Percentiles rank a stretch among this genome's conserved stretches.
These are phyloP conservation scores for Gari tellinella DNA, from an alignment of 2,888 invertebrate species.

Conservation along the genomic window DNA sequence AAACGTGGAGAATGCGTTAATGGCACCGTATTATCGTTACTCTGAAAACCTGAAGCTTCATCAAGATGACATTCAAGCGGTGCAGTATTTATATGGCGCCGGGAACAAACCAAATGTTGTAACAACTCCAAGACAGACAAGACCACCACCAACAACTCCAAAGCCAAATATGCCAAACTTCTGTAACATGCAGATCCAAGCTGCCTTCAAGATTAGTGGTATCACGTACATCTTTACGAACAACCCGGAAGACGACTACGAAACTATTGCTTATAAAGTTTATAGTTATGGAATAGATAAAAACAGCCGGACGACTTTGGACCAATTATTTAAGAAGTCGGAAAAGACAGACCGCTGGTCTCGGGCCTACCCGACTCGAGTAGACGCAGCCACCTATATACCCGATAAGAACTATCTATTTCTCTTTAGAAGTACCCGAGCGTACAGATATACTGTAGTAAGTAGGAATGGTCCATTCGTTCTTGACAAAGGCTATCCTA, in stretches of 20 bases:
- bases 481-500: constrained; percentile 30
- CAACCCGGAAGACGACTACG: constrained; percentile 2
- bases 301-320: constrained; percentile 21
- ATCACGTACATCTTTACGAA: constrained; percentile 31
- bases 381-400: constrained; percentile 51
- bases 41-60: constrained; percentile 33
- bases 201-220: constrained; percentile 22
- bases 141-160: constrained; percentile 5
- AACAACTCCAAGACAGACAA: constrained; percentile 12
- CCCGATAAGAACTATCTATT: constrained; percentile 25
- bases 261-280: constrained; percentile 45
- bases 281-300: constrained; percentile 12
- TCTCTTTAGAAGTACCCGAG: constrained; percentile 42
- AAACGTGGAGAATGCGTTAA: constrained; percentile 41
- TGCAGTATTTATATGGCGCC: constrained; percentile 40
- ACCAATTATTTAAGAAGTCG: constrained; percentile 26
- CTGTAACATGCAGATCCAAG: constrained; percentile 37
- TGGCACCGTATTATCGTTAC: constrained; percentile 57
- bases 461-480: constrained; percentile 5
- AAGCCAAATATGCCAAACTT: constrained; percentile 14
- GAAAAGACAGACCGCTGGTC: neutral
- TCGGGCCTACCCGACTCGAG: constrained; percentile 35
- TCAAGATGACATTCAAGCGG: constrained; percentile 46
- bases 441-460: constrained; percentile 31
- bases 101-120: constrained; percentile 22